Evolutionary conservation across 64 coral and sea anemone species (phyloP).

Genomic region (Trachythela sp.): DNA sequence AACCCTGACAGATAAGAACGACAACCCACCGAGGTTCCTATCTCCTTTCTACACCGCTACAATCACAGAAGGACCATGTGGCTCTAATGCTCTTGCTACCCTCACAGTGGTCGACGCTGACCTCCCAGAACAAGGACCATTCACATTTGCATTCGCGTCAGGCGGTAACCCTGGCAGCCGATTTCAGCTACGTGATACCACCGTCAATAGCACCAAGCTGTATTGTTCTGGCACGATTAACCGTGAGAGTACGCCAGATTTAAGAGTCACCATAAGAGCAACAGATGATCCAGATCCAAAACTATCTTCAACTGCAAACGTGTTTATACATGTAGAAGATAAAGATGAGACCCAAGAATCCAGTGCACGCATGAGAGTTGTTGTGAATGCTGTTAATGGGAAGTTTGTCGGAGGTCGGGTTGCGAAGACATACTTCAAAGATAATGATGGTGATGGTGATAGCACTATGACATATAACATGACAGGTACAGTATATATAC

Average conservation of each 20-base stretch:
- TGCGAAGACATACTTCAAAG: background rate
- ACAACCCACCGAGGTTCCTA: background rate
- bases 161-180: background rate
- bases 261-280: background rate
- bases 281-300: background rate
- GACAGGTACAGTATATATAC: background rate
- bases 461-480: background rate
- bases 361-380: background rate
- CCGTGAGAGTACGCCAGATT: background rate
- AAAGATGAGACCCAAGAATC: background rate
- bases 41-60: background rate
- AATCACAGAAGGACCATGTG: background rate
- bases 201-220: background rate
- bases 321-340: background rate
- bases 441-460: background rate
- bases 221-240: background rate
- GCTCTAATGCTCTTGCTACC: background rate
- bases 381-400: background rate
- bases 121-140: background rate
- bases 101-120: background rate
- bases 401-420: background rate
- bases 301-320: background rate
- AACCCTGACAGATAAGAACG: background rate
- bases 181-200: background rate
- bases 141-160: background rate